Evolutionary conservation across 2,888 invertebrate species (phyloP), one percentile per base, ranked within the genome.

Genomic region (Pristionchus japonicus): DNA sequence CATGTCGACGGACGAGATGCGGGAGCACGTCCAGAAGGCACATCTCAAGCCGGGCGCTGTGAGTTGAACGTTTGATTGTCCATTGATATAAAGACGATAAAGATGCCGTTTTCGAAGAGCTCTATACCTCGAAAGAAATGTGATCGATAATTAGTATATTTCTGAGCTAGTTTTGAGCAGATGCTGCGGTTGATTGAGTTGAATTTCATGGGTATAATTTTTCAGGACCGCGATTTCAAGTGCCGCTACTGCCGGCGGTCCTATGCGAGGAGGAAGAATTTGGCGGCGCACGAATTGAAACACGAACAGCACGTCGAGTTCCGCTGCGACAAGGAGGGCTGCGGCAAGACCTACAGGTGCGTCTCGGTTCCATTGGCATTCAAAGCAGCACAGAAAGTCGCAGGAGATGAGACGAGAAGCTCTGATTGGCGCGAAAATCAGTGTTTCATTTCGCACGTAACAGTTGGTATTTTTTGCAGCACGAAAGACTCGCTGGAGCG

Each of bases 201-300:
- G n/a, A n/a, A n/a, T 27, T 61, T 27, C 61, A 61, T 17, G 17
- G 17, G 20, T 57, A 4, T 27, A 74, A n/a, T 23, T 74, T 9
- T 34, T 47, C 87, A 87, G 87, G 74, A 31, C 7, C 87, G 87
- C 77, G 80, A 87, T 27, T 80, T 77, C 77, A 77, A 80, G 80
- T 87, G 87, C 27, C 87, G 87, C 57, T 87, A 37, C 87, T 87
- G 87, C 17, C 77, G 61, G 13, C 77, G 80, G 0, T 34, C 80
- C 37, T 87, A 57, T 43, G 37, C 77, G 27, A 37, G 40, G 27
- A n/a, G 49, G 40, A n/a, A 77, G 43, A 49, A 57, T 15, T 15
- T 80, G 34, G 3, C 23, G 40, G 57, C 15, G 40, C 87, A 87
- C 87, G 87, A 87, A 61, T n/a, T 13, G 17, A 87, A 87, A 80